These are phyloP conservation scores for Siniperca chuatsi DNA, from an alignment of 2,113 vertebrate species.

Conservation along the genomic window DNA sequence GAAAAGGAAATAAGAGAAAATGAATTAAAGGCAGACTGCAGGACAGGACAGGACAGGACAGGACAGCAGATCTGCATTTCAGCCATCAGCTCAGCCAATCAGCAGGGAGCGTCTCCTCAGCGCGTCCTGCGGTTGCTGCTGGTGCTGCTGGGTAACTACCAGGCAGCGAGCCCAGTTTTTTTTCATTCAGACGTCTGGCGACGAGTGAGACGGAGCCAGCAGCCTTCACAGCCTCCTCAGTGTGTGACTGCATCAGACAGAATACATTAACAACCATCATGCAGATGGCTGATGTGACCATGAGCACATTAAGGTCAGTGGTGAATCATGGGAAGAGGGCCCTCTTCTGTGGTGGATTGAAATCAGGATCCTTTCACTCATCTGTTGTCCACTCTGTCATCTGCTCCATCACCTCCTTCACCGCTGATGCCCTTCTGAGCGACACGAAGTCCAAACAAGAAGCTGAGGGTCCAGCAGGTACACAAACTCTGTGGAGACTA, in stretches of 20 bases:
- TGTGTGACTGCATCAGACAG: constrained; percentile 16
- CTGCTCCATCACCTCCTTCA: neutral
- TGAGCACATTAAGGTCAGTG: constrained; percentile 56
- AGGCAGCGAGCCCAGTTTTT: neutral
- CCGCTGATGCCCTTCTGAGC: too few species aligned
- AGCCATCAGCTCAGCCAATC: constrained; percentile 2
- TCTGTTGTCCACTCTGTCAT: neutral
- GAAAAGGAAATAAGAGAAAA: too few species aligned
- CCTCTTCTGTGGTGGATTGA: neutral
- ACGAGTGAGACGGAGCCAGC: constrained; percentile 13
- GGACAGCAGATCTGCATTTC: neutral
- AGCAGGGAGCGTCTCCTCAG: neutral
- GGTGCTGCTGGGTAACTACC: constrained; percentile 21
- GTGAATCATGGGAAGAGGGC: constrained; percentile 54
- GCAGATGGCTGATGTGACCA: constrained; percentile 6
- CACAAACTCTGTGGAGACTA: too few species aligned
- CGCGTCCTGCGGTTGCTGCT: neutral
- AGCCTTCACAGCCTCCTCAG: constrained; percentile 17
- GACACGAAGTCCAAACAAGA: neutral
- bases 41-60: neutral
- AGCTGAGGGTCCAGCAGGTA: neutral
- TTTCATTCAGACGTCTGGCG: constrained; percentile 18
- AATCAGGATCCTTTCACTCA: constrained; percentile 25
- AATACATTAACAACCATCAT: constrained; percentile 11
- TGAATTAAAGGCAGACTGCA: neutral